phyloP scores from a whole-genome alignment of 2,113 vertebrate genomes.

The Aepyceros melampus region DNA sequence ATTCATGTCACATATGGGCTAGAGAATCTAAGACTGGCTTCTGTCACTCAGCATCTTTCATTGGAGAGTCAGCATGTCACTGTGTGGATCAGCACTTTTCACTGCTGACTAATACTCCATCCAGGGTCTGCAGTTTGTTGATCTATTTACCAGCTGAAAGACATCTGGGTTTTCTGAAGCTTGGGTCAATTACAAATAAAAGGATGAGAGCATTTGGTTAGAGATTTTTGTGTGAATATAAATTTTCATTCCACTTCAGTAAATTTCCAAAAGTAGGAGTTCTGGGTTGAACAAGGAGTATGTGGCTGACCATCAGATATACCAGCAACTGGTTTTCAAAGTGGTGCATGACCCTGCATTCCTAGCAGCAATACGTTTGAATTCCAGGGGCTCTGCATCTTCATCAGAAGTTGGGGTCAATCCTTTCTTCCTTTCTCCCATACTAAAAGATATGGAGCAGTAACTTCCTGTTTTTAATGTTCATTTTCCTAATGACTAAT shows the following conservation, averaged over 20 bases:
- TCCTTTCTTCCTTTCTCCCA: not conserved
- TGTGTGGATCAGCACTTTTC: not conserved
- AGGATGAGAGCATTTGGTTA: not conserved
- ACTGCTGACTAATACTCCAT: not conserved
- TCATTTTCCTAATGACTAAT: not conserved
- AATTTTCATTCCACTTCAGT: not conserved
- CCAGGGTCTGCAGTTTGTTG: not conserved
- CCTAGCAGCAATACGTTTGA: not conserved
- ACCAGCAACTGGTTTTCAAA: not conserved
- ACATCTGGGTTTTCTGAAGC: not conserved
- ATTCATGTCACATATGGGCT: not conserved
- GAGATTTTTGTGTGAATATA: not conserved
- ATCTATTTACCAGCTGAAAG: not conserved
- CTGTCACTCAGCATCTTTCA: not conserved
- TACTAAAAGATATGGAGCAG: not conserved
- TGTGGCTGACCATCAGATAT: not conserved
- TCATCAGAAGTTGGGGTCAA: not conserved
- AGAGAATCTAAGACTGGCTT: not conserved
- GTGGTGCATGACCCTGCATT: not conserved
- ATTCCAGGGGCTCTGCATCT: not conserved
- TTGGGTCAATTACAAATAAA: not conserved
- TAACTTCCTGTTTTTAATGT: not conserved
- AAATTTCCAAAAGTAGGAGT: not conserved
- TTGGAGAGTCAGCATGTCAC: not conserved
- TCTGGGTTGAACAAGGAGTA: not conserved